A percentile compares a stretch with the other conserved stretches of the same genome.
phyloP scores from a whole-genome alignment of 2,113 vertebrate genomes.

The Eulemur rufifrons region DNA sequence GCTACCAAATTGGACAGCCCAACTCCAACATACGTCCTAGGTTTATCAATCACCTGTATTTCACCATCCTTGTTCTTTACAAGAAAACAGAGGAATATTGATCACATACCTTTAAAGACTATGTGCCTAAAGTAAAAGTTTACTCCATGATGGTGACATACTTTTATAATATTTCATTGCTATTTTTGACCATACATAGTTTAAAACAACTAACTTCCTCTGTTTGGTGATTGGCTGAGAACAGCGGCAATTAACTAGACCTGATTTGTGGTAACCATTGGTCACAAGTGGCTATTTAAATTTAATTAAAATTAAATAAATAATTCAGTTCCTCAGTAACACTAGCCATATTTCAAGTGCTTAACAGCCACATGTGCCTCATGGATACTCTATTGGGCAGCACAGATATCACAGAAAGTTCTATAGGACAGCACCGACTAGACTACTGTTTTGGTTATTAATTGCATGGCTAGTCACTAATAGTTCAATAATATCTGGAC shows the following conservation, averaged over 20 bases:
- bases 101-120: background rate
- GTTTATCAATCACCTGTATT: background rate
- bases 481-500: background rate
- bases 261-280: background rate
- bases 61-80: background rate
- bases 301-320: background rate
- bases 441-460: background rate
- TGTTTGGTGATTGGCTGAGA: background rate
- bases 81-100: background rate
- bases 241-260: background rate
- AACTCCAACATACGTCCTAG: background rate
- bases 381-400: background rate
- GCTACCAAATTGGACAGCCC: background rate
- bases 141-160: background rate
- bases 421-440: background rate
- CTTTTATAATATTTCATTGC: background rate
- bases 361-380: accelerated
- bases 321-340: background rate
- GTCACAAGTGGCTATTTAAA: background rate
- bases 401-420: background rate
- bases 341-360: background rate
- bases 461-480: background rate
- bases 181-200: background rate
- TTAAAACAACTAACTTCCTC: background rate
- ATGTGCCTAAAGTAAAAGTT: background rate